Percentiles rank a stretch among this genome's conserved stretches.
Evolutionary conservation across 2,113 vertebrate genomes (phyloP).

Genomic region (Lepidothrix coronata): DNA sequence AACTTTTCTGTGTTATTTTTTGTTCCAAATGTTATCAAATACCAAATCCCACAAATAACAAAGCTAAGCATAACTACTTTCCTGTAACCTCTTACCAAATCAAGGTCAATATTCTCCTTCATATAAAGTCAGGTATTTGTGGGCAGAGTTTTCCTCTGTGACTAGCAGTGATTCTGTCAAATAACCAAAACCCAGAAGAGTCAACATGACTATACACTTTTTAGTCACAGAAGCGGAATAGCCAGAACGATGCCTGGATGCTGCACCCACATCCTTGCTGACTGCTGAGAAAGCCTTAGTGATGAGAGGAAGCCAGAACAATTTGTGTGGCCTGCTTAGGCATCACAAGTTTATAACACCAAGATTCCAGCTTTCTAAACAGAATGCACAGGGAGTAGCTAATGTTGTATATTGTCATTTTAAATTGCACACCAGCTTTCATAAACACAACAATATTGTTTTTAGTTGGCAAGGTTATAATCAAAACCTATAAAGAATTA

Average conservation of each 20-base stretch:
- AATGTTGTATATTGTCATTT: neutral
- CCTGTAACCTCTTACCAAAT: neutral
- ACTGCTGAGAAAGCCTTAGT: neutral
- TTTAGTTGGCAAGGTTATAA: neutral
- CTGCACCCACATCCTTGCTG: neutral
- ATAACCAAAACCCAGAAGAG: neutral
- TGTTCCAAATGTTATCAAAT: neutral
- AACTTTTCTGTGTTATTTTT: neutral
- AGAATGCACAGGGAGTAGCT: neutral
- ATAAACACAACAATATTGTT: neutral
- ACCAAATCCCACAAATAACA: neutral
- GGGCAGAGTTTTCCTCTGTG: neutral
- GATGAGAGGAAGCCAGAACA: neutral
- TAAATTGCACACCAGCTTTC: neutral
- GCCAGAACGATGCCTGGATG: rapidly evolving
- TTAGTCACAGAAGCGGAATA: neutral
- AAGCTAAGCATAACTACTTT: neutral
- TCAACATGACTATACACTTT: neutral
- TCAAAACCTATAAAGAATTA: neutral
- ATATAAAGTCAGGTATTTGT: neutral
- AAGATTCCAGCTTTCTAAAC: neutral
- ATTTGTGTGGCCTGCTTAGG: neutral
- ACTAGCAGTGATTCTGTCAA: neutral
- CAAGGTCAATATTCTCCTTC: neutral
- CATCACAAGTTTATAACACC: neutral